These are phyloP conservation scores for Escarpia spicata DNA, from an alignment of 2,888 invertebrate genomes.

Conservation along the genomic window DNA sequence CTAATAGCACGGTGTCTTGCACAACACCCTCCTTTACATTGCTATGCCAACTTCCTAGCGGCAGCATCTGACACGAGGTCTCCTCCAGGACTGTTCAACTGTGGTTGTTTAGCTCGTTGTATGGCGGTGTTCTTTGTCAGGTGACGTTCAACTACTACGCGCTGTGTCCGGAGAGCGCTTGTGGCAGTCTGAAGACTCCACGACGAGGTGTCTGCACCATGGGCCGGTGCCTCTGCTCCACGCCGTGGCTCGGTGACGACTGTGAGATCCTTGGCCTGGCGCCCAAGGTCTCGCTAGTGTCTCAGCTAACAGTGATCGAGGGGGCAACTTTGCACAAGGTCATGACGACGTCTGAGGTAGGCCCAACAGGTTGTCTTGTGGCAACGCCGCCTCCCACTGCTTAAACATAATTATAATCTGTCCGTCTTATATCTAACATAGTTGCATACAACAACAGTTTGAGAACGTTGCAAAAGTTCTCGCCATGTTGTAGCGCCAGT, in stretches of 20 bases:
- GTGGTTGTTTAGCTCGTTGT: neutral
- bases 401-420: neutral
- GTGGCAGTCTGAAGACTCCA: slow-evolving; percentile 39
- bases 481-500: neutral
- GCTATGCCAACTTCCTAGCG: too few species aligned
- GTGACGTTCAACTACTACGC: slow-evolving; percentile 38
- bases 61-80: neutral
- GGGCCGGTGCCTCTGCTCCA: slow-evolving; percentile 45
- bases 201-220: slow-evolving; percentile 43
- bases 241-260: slow-evolving; percentile 46
- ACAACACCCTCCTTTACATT: neutral
- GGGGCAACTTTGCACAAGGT: neutral
- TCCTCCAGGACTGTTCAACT: neutral
- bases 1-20: neutral
- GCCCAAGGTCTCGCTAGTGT: neutral
- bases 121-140: slow-evolving; percentile 29
- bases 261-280: slow-evolving; percentile 33
- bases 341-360: neutral
- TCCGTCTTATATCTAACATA: neutral
- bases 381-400: neutral
- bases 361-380: neutral
- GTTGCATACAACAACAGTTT: neutral
- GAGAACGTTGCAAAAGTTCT: neutral
- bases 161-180: slow-evolving; percentile 43
- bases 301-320: neutral